Percentiles rank a stretch among this genome's conserved stretches.
phyloP scores from a whole-genome alignment of 2,797 vertebrate genomes.

The Vultur gryphus region DNA sequence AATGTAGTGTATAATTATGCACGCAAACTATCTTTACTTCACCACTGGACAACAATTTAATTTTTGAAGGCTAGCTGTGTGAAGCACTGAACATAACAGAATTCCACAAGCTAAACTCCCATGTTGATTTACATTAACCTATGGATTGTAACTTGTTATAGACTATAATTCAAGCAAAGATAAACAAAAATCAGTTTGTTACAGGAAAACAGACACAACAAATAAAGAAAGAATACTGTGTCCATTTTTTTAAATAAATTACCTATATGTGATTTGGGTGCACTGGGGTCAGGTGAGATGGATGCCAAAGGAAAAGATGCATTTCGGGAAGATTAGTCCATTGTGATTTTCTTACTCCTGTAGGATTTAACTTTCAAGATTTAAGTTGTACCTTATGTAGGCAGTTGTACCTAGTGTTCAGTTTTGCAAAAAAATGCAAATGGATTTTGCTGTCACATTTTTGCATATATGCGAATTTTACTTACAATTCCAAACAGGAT shows the following conservation, averaged over 20 bases:
- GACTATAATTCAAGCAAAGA: not conserved
- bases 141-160: not conserved
- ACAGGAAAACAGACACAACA: not conserved
- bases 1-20: not conserved
- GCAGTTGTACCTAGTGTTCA: not conserved
- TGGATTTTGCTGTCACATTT: not conserved
- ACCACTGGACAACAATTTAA: not conserved
- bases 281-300: not conserved
- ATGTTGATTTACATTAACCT: not conserved
- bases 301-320: not conserved
- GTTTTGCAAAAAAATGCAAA: not conserved
- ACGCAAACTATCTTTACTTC: not conserved
- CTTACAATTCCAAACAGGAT: not conserved
- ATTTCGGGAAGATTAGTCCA: not conserved
- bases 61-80: not conserved
- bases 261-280: not conserved
- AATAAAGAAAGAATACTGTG: not conserved
- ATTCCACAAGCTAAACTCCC: not conserved
- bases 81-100: not conserved
- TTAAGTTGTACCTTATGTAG: not conserved
- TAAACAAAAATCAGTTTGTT: not conserved
- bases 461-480: not conserved
- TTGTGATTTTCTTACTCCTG: not conserved
- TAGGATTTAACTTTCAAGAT: not conserved
- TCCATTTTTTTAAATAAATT: not conserved